A percentile compares a stretch with the other conserved stretches of the same genome.
Evolutionary conservation across 2,797 vertebrate species (phyloP).

Genomic region (Pampus argenteus): DNA sequence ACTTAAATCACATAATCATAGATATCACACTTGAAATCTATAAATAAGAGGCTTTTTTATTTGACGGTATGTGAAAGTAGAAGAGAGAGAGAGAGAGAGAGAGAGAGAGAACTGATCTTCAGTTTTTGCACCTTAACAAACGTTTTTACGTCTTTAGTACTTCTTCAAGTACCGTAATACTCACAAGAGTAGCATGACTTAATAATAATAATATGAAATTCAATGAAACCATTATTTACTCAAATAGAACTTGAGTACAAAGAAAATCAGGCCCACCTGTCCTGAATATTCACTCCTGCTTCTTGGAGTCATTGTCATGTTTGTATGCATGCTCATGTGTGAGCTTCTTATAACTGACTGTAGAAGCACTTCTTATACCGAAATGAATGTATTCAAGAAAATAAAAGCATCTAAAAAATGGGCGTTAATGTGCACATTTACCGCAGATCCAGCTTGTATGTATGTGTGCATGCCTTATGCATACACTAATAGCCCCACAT

Average conservation of each 20-base stretch:
- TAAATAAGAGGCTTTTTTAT: not conserved
- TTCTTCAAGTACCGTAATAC: not conserved
- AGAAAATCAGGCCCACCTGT: not conserved
- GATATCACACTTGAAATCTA: not conserved
- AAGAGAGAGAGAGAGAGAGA: not conserved
- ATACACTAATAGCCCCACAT: not conserved
- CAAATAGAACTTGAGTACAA: not conserved
- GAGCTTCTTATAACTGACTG: not conserved
- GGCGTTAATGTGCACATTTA: not conserved
- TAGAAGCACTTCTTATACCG: not conserved
- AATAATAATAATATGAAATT: not conserved
- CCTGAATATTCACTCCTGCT: conserved; percentile 3
- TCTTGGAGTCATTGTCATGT: not conserved
- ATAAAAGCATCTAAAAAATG: conserved; percentile 19
- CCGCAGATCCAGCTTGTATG: not conserved
- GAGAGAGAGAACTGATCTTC: not conserved
- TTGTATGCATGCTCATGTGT: not conserved
- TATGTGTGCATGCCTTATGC: not conserved
- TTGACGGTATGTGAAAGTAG: too few species aligned
- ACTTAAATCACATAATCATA: not conserved
- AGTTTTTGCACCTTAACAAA: not conserved
- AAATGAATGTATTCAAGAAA: conserved; percentile 17
- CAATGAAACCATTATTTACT: conserved; percentile 4
- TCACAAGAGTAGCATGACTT: not conserved
- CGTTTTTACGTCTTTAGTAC: not conserved